Percentiles rank a stretch among this genome's conserved stretches.
Evolutionary conservation across 2,113 vertebrate species (phyloP).

Genomic region (Ciconia maguari): DNA sequence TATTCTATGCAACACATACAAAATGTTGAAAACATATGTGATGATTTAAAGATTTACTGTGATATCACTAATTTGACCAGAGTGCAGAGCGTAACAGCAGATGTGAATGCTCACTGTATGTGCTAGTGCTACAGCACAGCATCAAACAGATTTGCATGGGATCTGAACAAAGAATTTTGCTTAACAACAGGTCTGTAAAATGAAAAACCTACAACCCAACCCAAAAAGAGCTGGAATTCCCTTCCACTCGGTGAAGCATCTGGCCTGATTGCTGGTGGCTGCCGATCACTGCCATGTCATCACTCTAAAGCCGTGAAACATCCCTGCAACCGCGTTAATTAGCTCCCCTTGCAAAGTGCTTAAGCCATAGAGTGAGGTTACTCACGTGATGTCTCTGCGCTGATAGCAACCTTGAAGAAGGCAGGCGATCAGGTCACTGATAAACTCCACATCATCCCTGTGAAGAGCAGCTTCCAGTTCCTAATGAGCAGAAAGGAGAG

Average conservation of each 20-base stretch:
- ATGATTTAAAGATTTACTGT: not conserved
- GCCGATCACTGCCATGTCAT: conserved; percentile 17
- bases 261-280: conserved; percentile 2
- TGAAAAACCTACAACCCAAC: not conserved
- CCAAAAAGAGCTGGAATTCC: conserved; percentile 15
- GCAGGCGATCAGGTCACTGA: conserved; percentile 90
- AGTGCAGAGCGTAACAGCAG: not conserved
- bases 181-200: not conserved
- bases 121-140: not conserved
- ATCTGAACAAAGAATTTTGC: not conserved
- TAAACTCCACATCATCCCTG: conserved; percentile 89
- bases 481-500: conserved; percentile 64
- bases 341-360: conserved; percentile 4
- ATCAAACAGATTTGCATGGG: not conserved
- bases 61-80: not conserved
- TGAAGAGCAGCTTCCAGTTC: conserved; percentile 95
- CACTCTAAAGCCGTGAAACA: conserved; percentile 5
- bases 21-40: not conserved
- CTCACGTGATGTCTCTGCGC: conserved; percentile 96
- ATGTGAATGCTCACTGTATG: not conserved
- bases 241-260: not conserved
- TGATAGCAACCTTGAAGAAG: conserved; percentile 98
- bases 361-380: conserved; percentile 26
- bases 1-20: not conserved
- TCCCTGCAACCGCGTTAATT: not conserved